Evolutionary conservation across 37 sponge, comb jelly and placozoan species (phyloP).

Genomic region (Ephydatia muelleri): DNA sequence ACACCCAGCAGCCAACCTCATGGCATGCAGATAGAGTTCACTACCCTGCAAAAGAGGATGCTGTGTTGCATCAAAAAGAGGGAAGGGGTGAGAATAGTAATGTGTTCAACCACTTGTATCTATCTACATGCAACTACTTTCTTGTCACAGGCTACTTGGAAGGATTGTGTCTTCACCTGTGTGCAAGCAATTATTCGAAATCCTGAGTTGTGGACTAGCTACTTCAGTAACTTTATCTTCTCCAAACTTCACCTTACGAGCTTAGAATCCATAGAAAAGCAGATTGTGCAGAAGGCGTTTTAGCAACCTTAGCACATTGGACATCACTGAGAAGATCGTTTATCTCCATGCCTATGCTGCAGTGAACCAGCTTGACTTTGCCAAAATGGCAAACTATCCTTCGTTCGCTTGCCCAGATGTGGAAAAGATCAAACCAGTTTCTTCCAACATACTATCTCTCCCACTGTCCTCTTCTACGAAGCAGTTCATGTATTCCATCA

Average conservation of each 20-base stretch:
- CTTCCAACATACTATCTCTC: neutral
- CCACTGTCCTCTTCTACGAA: neutral
- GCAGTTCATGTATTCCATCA: conserved; percentile 26
- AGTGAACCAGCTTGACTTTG: conserved; percentile 62
- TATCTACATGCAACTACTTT: neutral
- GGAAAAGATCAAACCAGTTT: conserved; percentile 17
- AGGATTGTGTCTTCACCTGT: neutral
- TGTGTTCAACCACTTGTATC: neutral
- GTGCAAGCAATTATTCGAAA: neutral
- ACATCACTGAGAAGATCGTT: neutral
- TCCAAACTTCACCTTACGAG: conserved; percentile 14
- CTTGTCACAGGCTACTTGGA: conserved; percentile 20
- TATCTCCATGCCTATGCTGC: conserved; percentile 46
- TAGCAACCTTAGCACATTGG: conserved; percentile 8
- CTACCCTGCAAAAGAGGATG: neutral
- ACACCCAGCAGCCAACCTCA: neutral
- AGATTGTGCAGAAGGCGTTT: conserved; percentile 44
- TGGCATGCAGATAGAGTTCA: neutral
- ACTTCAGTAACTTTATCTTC: conserved; percentile 20
- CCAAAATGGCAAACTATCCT: conserved; percentile 58
- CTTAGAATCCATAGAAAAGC: conserved; percentile 18
- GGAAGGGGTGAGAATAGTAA: neutral
- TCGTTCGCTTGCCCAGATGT: conserved; percentile 56
- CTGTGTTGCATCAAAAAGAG: neutral
- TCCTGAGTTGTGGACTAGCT: conserved; percentile 6